Base-by-base conservation (phyloP, 2,888 invertebrate genomes). In the Scaptodrosophila latifasciaeformis region DNA sequence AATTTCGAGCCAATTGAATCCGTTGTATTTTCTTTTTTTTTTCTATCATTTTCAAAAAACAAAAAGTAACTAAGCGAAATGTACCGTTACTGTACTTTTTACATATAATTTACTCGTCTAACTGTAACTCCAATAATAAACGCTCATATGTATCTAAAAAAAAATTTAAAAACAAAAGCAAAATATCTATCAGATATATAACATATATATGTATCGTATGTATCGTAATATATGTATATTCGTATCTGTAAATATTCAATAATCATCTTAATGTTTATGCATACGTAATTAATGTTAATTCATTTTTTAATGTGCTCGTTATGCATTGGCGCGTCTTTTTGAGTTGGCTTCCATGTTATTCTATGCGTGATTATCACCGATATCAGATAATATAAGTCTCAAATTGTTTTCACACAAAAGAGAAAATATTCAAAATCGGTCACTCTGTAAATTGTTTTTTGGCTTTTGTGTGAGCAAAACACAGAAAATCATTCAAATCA, bases 401-500 rank as follows among this genome's bases (percentile, higher is more conserved):
- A n/a, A n/a, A n/a, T n/a, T n/a, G n/a, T n/a, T n/a, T n/a, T n/a
- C n/a, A n/a, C n/a, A n/a, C n/a, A n/a, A n/a, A n/a, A n/a, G n/a
- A n/a, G n/a, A n/a, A n/a, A n/a, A n/a, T n/a, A n/a, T n/a, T n/a
- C n/a, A n/a, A n/a, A n/a, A n/a, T 49, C 62, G 21, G 1, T 34
- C 27, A 62, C 49, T 49, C 40, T 42, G 51, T 54, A 44, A 57
- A 62, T 75, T 76, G 58, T 50, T 45, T 43, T 70, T 70, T 59
- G 43, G 50, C 70, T 77, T 45, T 61, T 70, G 58, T 75, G 54
- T 43, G 54, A 67, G 67, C 54, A 58, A 62, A 57, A 17, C 17
- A 2, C 13, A 17, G 6, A 15, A 48, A 19, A 40, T 52, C 17
- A 56, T 49, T 54, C 54, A 63, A 50, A 55, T 59, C 59, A 50